These are phyloP conservation scores for Pipistrellus nathusii DNA, from an alignment of 2,797 vertebrate genomes.

Conservation along the genomic window DNA sequence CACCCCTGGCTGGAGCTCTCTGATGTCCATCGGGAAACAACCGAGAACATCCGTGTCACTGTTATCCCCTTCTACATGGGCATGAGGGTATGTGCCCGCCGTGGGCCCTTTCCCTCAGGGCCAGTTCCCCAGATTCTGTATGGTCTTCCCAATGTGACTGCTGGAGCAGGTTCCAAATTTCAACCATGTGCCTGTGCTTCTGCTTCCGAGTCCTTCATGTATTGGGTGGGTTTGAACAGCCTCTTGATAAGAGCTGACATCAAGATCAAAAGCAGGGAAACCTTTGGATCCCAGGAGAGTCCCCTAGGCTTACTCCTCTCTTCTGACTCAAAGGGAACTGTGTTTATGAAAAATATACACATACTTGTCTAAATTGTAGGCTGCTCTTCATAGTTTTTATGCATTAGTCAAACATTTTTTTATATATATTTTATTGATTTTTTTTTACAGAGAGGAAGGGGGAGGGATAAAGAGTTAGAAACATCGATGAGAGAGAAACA, in stretches of 20 bases:
- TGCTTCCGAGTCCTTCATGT: background rate
- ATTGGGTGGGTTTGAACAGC: background rate
- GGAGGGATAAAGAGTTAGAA: too few species aligned
- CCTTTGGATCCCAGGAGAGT: background rate
- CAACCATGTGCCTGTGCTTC: background rate
- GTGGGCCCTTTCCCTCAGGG: background rate
- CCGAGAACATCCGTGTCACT: conserved; percentile 97
- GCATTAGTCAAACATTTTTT: background rate
- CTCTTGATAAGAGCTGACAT: background rate
- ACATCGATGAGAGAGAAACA: too few species aligned
- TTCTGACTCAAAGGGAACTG: background rate
- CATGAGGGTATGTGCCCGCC: conserved; percentile 92
- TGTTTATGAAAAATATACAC: background rate
- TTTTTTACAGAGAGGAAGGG: too few species aligned
- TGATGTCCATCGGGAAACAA: conserved; percentile 97
- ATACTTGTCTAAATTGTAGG: background rate
- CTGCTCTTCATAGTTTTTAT: background rate
- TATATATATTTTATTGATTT: background rate
- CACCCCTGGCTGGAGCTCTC: conserved; percentile 99
- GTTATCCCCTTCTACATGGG: conserved; percentile 99
- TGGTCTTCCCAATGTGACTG: background rate
- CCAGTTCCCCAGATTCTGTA: background rate
- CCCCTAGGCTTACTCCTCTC: background rate
- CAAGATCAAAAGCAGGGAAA: background rate
- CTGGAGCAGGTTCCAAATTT: background rate